Base-by-base conservation (phyloP, 2,113 vertebrate species). In the Bagarius yarrelli region DNA sequence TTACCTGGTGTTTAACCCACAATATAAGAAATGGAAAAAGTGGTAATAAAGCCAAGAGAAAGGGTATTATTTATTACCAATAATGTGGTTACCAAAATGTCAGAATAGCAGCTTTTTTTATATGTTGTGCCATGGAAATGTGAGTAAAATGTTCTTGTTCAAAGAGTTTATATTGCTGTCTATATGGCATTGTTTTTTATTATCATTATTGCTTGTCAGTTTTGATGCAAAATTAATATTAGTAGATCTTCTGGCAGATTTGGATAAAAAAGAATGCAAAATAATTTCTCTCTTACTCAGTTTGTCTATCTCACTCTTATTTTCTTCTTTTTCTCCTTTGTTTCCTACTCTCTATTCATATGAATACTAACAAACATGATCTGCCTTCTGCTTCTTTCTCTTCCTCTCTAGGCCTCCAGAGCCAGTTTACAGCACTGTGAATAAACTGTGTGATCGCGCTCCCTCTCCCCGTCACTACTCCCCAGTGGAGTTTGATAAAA, bases 371-470 rank as follows among this genome's bases (percentile, higher is more conserved):
- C 79, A 32, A 27, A 59, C 74, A 57, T 81, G 30, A 74, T 82
- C 18, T 86, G 60, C 81, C 73, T 77, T 80, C 66, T 83, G 44
- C 77, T 72, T 89, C 90, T 91, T 92, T 94, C 83, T 93, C 81
- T 89, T 91, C 90, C 88, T 91, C 87, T 93, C 91, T 91, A 98
- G 97, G 96, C 95, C 95, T 93, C 95, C 96, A 88, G 96, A 98
- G 94, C 97, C 96, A 75, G 96, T 98, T 95, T 98, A 97, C 96
- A 98, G 96, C 97, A 98, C 96, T 96, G 96, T 98, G 94, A 98
- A 98, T 95, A 98, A 98, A 96, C 93, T 96, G 85, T 95, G 95
- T 94, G 97, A 98, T 93, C 96, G 95, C 91, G 94, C 93, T 91
- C 93, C 95, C 91, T 97, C 96, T 92, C 95, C 96, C 91, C 95